Evolutionary conservation across 2,888 invertebrate species (phyloP), one percentile per base, ranked within the genome.

Genomic region (Amphipoea oculea): DNA sequence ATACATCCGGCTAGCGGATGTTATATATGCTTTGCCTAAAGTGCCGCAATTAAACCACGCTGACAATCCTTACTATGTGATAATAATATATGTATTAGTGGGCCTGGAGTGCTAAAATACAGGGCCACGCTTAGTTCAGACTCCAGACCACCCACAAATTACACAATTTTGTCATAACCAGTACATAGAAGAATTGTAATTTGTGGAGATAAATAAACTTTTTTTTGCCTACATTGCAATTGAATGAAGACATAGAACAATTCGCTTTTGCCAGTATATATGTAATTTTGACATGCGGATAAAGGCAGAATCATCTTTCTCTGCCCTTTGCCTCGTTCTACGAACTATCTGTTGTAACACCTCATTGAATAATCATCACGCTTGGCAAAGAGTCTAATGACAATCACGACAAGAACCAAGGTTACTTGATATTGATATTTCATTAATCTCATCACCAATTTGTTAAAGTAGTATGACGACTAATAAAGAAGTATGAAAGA

Each of bases 1-100:
- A 60, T 67, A 48, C 40, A 83, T 86, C 81, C 77, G 83, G 83
- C 70, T 84, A 69, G 71, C 80, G 79, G 82, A 89, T 87, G 74
- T 76, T 69, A 36, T 36, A 17, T 72, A n/a, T 62, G 45, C 23
- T 54, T 69, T 40, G 60, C 36, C 36, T 63, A 63, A 14, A 29
- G 29, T 36, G 17, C 7, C 62, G 36, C 7, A 36, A 63, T 14
- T 62, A 29, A 14, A 29, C 62, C 7, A 63, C 17, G 0, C 9
- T 63, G 63, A 17, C 17, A 63, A 7, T 17, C 63, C 6, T 36
- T 63, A 6, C 17, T 17, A 6, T 36, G 7, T 17, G 36, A 17
- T 36, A 29, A 29, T 29, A 29, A 36, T n/a, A 14, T 63, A n/a
- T n/a, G n/a, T n/a, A 14, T 63, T 17, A 0, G 14, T 14, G 14